A percentile compares a stretch with the other conserved stretches of the same genome.
Conservation (phyloP, 2,797 vertebrate genomes). For the Yasuhikotakia modesta region DNA sequence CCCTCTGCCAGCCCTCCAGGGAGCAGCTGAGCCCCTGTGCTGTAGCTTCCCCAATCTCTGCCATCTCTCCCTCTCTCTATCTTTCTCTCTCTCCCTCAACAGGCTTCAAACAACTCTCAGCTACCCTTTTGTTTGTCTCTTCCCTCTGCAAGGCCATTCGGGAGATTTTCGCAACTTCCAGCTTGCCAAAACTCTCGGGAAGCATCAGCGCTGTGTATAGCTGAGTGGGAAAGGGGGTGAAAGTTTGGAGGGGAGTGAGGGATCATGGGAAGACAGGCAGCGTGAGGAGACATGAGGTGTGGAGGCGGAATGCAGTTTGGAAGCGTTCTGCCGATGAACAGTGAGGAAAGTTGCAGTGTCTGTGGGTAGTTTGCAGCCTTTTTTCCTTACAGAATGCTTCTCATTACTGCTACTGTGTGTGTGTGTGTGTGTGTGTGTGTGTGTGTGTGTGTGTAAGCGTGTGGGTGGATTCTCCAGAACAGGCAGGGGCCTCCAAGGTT, state of each 20-base stretch:
- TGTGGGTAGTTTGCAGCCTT: constrained; percentile 62
- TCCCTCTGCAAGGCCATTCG: constrained; percentile 56
- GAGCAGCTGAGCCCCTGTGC: constrained; percentile 57
- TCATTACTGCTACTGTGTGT: constrained; percentile 59
- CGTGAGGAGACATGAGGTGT: constrained; percentile 60
- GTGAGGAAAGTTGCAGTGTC: constrained; percentile 58
- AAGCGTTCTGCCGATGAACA: constrained; percentile 59
- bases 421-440: constrained; percentile 55
- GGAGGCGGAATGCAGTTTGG: constrained; percentile 62
- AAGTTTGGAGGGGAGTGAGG: constrained; percentile 19
- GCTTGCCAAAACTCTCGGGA: constrained; percentile 55
- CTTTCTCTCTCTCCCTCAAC: constrained; percentile 38
- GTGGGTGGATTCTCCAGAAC: constrained; percentile 66
- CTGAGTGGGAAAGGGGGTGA: neutral
- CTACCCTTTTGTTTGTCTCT: constrained; percentile 62
- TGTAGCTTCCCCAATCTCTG: constrained; percentile 41
- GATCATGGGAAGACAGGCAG: constrained; percentile 55
- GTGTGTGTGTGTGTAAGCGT: constrained; percentile 8
- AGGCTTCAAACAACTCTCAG: constrained; percentile 63
- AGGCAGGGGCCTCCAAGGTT: constrained; percentile 65
- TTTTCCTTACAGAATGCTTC: constrained; percentile 59
- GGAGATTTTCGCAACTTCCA: constrained; percentile 63
- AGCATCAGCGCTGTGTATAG: constrained; percentile 44
- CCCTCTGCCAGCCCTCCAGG: constrained; percentile 55
- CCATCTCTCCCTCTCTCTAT: constrained; percentile 35